Percentiles rank a stretch among this genome's conserved stretches.
These are phyloP conservation scores for Pectinophora gossypiella DNA, from an alignment of 1,140 invertebrate genomes.

Conservation along the genomic window DNA sequence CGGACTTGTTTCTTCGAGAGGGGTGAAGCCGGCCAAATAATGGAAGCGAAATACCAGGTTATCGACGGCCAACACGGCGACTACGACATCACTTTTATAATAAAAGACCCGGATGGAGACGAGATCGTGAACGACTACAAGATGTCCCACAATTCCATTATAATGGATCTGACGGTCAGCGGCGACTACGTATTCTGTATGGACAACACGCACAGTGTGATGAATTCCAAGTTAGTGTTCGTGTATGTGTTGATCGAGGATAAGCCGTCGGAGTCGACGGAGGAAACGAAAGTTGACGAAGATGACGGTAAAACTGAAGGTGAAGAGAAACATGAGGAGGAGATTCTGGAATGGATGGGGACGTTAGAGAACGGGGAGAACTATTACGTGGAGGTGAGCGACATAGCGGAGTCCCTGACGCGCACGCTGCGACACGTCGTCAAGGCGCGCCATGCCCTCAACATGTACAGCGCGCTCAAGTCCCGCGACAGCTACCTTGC, in stretches of 20 bases:
- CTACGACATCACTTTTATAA: conserved; percentile 83
- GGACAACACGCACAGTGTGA: conserved; percentile 86
- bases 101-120: conserved; percentile 78
- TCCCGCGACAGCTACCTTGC: conserved; percentile 53
- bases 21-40: conserved; percentile 75
- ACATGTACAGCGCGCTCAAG: conserved; percentile 46
- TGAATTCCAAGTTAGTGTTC: conserved; percentile 86
- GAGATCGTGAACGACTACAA: conserved; percentile 81
- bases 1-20: conserved; percentile 82
- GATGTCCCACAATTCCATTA: conserved; percentile 79
- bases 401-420: conserved; percentile 42
- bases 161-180: conserved; percentile 52
- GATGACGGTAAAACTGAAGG: conserved; percentile 22
- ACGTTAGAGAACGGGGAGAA: conserved; percentile 28
- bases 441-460: conserved; percentile 48
- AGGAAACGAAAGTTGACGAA: conserved; percentile 48
- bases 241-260: conserved; percentile 84
- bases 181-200: conserved; percentile 89
- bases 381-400: conserved; percentile 43
- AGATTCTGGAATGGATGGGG: conserved; percentile 53
- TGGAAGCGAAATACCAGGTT: conserved; percentile 85
- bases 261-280: conserved; percentile 67
- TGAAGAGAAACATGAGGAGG: conserved; percentile 30
- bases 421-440: conserved; percentile 39
- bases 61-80: conserved; percentile 86